Evolutionary conservation across 2,113 vertebrate genomes (phyloP).

Genomic region (Nerophis lumbriciformis): DNA sequence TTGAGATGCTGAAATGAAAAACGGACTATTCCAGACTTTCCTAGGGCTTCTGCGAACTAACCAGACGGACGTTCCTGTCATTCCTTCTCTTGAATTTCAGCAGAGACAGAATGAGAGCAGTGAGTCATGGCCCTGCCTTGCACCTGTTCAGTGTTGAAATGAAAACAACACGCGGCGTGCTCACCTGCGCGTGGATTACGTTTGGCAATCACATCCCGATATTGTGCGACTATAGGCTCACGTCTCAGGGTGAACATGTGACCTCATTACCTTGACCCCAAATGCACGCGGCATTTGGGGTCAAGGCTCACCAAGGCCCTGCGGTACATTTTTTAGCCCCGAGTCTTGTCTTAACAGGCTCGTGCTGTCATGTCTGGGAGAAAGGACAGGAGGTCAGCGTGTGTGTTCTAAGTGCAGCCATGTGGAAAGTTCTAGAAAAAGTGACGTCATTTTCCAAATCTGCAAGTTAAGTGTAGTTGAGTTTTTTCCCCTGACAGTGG

Average conservation of each 20-base stretch:
- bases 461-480: background rate
- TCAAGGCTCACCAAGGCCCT: background rate
- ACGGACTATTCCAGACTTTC: background rate
- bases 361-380: background rate
- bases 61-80: background rate
- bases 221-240: too few species aligned
- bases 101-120: background rate
- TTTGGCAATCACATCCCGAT: too few species aligned
- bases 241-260: background rate
- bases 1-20: background rate
- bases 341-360: background rate
- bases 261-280: background rate
- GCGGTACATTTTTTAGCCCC: background rate
- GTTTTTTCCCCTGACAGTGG: background rate
- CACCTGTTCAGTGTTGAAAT: background rate
- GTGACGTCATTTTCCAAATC: background rate
- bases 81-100: constrained; percentile 9
- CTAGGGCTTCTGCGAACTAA: background rate
- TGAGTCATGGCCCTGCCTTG: constrained; percentile 17
- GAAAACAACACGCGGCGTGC: background rate
- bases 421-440: background rate
- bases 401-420: background rate
- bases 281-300: background rate
- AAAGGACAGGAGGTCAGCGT: background rate
- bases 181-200: background rate